Percentiles rank a stretch among this genome's conserved stretches.
phyloP scores from a whole-genome alignment of 1,140 invertebrate genomes.

The Chrysomallon squamiferum region DNA sequence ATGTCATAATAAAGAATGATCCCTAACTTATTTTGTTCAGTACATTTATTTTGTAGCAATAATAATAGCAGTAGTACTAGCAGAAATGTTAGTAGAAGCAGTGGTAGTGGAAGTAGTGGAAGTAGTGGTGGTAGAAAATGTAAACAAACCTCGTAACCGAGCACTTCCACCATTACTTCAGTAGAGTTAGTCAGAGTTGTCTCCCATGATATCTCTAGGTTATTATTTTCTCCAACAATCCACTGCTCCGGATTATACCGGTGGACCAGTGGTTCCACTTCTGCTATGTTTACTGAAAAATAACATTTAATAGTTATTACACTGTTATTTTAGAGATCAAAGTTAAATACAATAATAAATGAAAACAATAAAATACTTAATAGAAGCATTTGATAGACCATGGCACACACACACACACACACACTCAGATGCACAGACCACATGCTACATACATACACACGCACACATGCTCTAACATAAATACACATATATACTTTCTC shows the following conservation, averaged over 20 bases:
- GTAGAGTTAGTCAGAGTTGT: conserved; percentile 4
- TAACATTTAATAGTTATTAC: background rate
- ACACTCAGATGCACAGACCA: too few relatives aligned
- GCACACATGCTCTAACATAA: background rate
- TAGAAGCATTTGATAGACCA: background rate
- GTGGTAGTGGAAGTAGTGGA: too few relatives aligned
- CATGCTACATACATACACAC: background rate
- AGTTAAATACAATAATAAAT: background rate
- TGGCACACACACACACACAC: background rate
- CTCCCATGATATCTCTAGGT: conserved; percentile 28
- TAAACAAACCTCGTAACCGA: conserved; percentile 28
- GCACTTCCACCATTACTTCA: conserved; percentile 19
- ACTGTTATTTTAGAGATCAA: background rate
- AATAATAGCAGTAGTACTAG: too few relatives aligned
- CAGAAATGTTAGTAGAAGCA: too few relatives aligned
- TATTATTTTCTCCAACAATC: conserved; percentile 9
- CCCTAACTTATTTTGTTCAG: too few relatives aligned
- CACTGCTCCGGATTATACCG: conserved; percentile 26
- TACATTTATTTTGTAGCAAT: too few relatives aligned
- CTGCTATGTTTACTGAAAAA: conserved; percentile 33
- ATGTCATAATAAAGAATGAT: too few relatives aligned
- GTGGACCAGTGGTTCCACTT: conserved; percentile 18
- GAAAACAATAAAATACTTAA: too few relatives aligned
- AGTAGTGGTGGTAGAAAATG: too few relatives aligned
- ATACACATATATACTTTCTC: too few relatives aligned